Evolutionary conservation across 2,888 invertebrate species (phyloP).

Genomic region (Ochropleura leucogaster): DNA sequence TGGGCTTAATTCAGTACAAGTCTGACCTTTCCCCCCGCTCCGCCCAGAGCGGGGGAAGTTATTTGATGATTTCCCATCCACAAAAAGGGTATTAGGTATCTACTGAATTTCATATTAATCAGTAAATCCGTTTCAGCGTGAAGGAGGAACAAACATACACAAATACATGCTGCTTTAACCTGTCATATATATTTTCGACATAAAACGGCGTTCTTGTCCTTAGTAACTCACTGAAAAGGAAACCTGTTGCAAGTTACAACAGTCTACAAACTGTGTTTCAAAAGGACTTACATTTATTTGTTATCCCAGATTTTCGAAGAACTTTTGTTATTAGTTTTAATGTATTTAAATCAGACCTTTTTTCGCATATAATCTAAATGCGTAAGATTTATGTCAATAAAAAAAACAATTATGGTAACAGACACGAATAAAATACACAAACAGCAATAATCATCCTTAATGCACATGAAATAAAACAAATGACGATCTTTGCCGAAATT

Average conservation of each 20-base stretch:
- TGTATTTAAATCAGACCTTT: background rate
- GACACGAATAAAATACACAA: constrained; percentile 7
- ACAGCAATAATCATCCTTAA: background rate
- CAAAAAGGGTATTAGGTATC: too few species aligned
- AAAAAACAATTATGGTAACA: background rate
- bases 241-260: constrained; percentile 39
- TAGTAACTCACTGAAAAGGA: background rate
- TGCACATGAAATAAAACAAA: background rate
- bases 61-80: too few species aligned
- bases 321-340: background rate
- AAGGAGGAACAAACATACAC: too few species aligned
- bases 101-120: too few species aligned
- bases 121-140: too few species aligned
- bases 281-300: constrained; percentile 19
- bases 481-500: constrained; percentile 1
- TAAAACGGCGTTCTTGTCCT: background rate
- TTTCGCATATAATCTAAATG: background rate
- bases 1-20: too few species aligned
- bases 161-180: too few species aligned
- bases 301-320: background rate
- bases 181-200: background rate
- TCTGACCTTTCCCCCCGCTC: too few species aligned
- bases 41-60: too few species aligned
- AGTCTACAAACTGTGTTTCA: background rate
- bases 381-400: background rate